Evolutionary conservation across 2,113 vertebrate species (phyloP).

Genomic region (Dryoscopus gambensis): DNA sequence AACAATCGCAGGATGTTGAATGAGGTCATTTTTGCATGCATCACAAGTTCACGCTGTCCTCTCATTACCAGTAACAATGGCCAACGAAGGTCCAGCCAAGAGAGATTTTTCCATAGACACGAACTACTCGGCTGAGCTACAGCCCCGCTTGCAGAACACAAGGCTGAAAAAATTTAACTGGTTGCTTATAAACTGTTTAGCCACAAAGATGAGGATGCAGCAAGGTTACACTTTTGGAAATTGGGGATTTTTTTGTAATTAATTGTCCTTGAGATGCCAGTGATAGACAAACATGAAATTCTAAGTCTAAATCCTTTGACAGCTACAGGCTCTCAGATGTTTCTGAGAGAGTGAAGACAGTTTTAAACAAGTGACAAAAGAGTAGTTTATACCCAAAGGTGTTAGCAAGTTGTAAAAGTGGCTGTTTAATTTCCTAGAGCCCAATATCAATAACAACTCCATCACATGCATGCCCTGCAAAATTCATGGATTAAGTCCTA

Average conservation of each 20-base stretch:
- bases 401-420: neutral
- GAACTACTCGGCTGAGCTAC: neutral
- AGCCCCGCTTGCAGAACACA: neutral
- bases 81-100: neutral
- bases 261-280: neutral
- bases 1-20: conserved; percentile 59
- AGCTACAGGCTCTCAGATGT: neutral
- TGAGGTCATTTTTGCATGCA: conserved; percentile 17
- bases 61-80: conserved; percentile 45
- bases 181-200: neutral
- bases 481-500: neutral
- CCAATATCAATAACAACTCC: neutral
- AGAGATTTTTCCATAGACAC: conserved; percentile 13
- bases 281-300: neutral
- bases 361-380: neutral
- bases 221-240: neutral
- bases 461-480: neutral
- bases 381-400: neutral
- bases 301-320: neutral
- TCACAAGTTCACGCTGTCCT: conserved; percentile 29
- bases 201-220: neutral
- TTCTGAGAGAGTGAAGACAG: neutral
- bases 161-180: neutral
- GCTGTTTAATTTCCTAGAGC: neutral
- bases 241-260: neutral